Percentiles rank a stretch among this genome's conserved stretches.
Evolutionary conservation across 2,113 vertebrate genomes (phyloP).

Genomic region (Chlamydotis undulata): DNA sequence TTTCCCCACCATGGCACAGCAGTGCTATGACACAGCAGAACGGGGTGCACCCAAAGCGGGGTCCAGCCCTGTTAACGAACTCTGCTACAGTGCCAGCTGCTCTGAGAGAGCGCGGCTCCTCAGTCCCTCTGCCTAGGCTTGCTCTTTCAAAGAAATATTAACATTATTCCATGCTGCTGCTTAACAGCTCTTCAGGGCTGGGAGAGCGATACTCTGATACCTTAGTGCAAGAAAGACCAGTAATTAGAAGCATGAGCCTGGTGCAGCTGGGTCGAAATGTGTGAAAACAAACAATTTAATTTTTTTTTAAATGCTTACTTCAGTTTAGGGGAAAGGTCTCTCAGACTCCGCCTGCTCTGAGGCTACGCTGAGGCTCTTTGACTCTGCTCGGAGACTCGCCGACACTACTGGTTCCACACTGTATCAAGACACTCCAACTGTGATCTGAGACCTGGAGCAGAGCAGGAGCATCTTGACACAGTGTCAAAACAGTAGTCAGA

Average conservation of each 20-base stretch:
- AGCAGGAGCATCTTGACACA: conserved; percentile 68
- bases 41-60: not conserved
- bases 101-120: not conserved
- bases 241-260: not conserved
- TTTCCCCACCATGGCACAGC: not conserved
- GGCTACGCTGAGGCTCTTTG: not conserved
- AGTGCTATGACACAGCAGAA: not conserved
- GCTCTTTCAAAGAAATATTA: conserved; percentile 24
- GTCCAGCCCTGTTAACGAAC: not conserved
- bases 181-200: not conserved
- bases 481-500: conserved; percentile 66
- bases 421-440: conserved; percentile 69
- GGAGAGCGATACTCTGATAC: not conserved
- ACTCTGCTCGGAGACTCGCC: conserved; percentile 59
- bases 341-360: conserved; percentile 42
- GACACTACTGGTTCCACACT: conserved; percentile 63
- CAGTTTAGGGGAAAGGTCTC: conserved; percentile 1
- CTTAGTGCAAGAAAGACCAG: not conserved
- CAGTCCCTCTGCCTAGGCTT: not conserved
- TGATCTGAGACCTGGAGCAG: conserved; percentile 66
- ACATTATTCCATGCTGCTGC: conserved; percentile 22
- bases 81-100: not conserved
- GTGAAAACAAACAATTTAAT: conserved; percentile 37
- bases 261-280: not conserved
- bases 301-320: not conserved